A percentile compares a stretch with the other conserved stretches of the same genome.
Evolutionary conservation across 2,113 vertebrate genomes (phyloP).

Genomic region (Ptilonorhynchus violaceus): DNA sequence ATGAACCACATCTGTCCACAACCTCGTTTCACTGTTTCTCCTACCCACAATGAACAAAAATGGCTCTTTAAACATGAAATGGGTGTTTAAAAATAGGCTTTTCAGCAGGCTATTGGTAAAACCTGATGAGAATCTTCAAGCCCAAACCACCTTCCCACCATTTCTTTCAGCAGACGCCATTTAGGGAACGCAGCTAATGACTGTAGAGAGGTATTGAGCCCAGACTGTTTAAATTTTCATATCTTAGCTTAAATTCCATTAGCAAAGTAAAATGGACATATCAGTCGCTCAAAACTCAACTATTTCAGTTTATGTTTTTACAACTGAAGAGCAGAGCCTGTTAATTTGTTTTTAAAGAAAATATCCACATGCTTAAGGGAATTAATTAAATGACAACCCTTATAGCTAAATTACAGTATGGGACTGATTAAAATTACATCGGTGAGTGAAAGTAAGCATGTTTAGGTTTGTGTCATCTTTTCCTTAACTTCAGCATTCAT

Average conservation of each 20-base stretch:
- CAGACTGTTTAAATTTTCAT: not conserved
- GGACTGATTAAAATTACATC: not conserved
- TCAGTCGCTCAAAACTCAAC: not conserved
- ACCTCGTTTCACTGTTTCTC: not conserved
- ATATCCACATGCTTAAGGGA: not conserved
- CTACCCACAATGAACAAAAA: not conserved
- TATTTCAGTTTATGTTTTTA: constrained; percentile 1
- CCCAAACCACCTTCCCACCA: not conserved
- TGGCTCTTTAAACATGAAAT: not conserved
- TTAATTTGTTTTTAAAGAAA: not conserved
- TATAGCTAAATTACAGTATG: not conserved
- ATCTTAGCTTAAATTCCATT: not conserved
- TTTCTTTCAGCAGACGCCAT: not conserved
- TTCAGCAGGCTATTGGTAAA: not conserved
- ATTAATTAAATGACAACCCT: not conserved
- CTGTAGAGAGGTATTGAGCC: not conserved
- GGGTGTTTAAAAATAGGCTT: not conserved
- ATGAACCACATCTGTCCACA: not conserved
- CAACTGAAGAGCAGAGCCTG: not conserved
- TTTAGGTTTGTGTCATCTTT: not conserved
- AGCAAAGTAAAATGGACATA: not conserved
- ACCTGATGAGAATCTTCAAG: not conserved
- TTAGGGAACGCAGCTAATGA: not conserved
- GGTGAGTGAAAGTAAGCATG: not conserved
- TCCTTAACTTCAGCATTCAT: not conserved